phyloP scores from a whole-genome alignment of 2,113 vertebrate species.

The Menura novaehollandiae region DNA sequence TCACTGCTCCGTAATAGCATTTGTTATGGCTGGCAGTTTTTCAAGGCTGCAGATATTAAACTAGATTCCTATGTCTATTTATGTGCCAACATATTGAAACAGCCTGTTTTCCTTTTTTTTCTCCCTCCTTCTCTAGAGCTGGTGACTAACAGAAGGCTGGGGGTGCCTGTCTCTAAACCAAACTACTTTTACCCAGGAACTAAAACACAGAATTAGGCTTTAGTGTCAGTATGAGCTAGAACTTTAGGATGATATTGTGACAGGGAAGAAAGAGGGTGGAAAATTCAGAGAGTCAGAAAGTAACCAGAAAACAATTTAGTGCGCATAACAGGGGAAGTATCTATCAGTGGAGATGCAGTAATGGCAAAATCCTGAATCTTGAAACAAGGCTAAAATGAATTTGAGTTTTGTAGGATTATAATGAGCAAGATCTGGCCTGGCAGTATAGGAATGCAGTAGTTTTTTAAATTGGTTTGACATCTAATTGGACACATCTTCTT shows the following conservation, averaged over 20 bases:
- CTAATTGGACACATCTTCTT: neutral
- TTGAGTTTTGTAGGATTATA: neutral
- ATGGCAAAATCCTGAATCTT: neutral
- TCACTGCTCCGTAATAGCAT: neutral
- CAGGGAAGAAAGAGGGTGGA: neutral
- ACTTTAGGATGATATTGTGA: neutral
- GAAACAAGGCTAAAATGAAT: neutral
- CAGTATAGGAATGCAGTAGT: neutral
- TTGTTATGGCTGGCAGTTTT: constrained; percentile 46
- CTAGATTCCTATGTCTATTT: constrained; percentile 19
- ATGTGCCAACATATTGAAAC: constrained; percentile 14
- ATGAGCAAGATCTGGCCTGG: neutral
- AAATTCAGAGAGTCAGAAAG: neutral
- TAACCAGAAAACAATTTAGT: neutral
- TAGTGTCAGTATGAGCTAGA: neutral
- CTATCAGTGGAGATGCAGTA: neutral
- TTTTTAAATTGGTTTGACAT: neutral
- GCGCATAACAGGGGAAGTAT: neutral
- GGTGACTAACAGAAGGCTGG: neutral
- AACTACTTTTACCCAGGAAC: neutral
- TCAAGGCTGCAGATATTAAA: constrained; percentile 34
- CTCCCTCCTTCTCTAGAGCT: neutral
- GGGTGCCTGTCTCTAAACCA: neutral
- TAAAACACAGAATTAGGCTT: neutral
- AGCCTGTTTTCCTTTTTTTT: neutral